These are phyloP conservation scores for Cheirogaleus medius DNA, from an alignment of 2,113 vertebrate genomes.

Conservation along the genomic window DNA sequence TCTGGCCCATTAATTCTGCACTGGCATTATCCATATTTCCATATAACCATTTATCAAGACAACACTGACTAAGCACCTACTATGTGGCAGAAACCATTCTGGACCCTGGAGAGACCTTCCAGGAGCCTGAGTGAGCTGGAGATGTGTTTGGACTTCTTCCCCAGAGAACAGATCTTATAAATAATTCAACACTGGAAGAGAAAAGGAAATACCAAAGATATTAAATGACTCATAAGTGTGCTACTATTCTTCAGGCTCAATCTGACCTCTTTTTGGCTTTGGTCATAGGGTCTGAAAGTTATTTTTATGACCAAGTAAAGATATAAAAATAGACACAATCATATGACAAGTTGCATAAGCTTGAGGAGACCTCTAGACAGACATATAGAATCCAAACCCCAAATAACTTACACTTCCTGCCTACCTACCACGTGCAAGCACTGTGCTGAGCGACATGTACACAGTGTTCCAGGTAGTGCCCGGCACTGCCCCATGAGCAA, in stretches of 20 bases:
- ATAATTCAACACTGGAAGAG: not conserved
- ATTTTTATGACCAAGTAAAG: slow-evolving; percentile 28
- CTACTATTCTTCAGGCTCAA: slow-evolving; percentile 23
- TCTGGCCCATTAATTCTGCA: not conserved
- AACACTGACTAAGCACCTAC: not conserved
- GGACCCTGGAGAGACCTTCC: not conserved
- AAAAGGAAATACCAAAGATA: slow-evolving; percentile 4
- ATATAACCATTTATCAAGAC: not conserved
- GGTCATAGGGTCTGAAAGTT: not conserved
- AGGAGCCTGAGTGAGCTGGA: not conserved
- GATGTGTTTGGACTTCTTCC: slow-evolving; percentile 5
- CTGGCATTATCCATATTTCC: not conserved
- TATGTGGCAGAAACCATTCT: not conserved
- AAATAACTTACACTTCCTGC: not conserved
- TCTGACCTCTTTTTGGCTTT: slow-evolving; percentile 31
- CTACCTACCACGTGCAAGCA: not conserved
- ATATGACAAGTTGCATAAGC: not conserved
- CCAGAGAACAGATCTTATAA: not conserved
- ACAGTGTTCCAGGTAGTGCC: not conserved
- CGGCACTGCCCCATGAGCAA: not conserved
- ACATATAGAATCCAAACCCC: not conserved
- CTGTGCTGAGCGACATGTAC: not conserved
- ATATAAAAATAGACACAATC: slow-evolving; percentile 35
- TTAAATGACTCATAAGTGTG: not conserved
- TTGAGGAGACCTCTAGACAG: not conserved